Evolutionary conservation across 2,797 vertebrate genomes (phyloP).

Genomic region (Syncerus caffer): DNA sequence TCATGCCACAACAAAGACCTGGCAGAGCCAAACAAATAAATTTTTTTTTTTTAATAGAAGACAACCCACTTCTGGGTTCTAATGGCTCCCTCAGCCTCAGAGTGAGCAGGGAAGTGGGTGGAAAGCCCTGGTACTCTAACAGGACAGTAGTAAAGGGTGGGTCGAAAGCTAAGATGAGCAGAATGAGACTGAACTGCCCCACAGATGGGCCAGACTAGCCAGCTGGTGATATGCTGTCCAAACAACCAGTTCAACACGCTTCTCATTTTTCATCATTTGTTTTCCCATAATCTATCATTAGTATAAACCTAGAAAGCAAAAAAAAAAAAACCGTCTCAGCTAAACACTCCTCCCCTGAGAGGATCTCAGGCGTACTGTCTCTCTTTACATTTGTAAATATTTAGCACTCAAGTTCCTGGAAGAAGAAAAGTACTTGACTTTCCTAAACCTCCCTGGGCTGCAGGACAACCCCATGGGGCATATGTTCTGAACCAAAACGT

Average conservation of each 20-base stretch:
- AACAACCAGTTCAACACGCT: neutral
- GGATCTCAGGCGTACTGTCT: neutral
- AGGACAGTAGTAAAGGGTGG: rapidly evolving
- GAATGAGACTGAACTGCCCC: rapidly evolving
- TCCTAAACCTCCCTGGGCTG: neutral
- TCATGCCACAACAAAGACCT: neutral
- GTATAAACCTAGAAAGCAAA: neutral
- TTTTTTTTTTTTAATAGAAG: neutral
- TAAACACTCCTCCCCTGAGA: neutral
- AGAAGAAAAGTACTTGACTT: slow-evolving; percentile 20
- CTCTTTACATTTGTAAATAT: slow-evolving; percentile 52
- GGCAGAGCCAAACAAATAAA: neutral
- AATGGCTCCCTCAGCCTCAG: neutral
- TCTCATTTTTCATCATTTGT: slow-evolving; percentile 11
- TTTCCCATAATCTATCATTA: neutral
- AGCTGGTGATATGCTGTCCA: neutral
- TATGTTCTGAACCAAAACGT: neutral
- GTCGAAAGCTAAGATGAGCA: neutral
- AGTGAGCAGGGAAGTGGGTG: neutral
- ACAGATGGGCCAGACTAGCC: neutral
- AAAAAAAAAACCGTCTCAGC: neutral
- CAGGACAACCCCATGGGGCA: neutral
- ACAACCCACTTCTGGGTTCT: neutral
- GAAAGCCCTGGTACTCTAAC: rapidly evolving
- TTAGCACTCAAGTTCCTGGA: neutral